Evolutionary conservation across 2,888 invertebrate species (phyloP).

Genomic region (Conus canariensis): DNA sequence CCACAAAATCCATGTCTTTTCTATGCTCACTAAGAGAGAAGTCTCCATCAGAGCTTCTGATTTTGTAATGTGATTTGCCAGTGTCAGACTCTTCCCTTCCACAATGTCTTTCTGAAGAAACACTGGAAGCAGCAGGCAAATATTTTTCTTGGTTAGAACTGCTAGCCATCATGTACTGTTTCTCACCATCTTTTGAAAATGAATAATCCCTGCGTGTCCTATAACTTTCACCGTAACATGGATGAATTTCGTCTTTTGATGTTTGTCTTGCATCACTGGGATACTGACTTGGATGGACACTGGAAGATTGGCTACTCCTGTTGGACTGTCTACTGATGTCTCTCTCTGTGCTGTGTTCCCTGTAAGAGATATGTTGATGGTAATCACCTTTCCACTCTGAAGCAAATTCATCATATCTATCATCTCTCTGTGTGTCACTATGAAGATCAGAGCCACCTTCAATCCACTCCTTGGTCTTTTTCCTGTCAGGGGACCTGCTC

Average conservation of each 20-base stretch:
- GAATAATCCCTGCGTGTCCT: neutral
- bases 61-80: neutral
- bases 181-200: neutral
- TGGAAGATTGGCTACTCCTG: neutral
- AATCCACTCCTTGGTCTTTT: neutral
- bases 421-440: constrained; percentile 38
- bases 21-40: neutral
- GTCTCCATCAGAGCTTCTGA: neutral
- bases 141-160: neutral
- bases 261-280: neutral
- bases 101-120: neutral
- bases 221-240: neutral
- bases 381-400: neutral
- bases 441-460: neutral
- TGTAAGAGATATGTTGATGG: neutral
- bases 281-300: neutral
- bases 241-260: neutral
- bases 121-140: neutral
- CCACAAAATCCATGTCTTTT: neutral
- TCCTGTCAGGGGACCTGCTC: neutral
- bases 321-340: neutral
- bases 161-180: neutral
- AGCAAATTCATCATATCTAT: neutral
- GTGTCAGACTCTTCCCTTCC: neutral
- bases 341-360: constrained; percentile 1